phyloP scores from a whole-genome alignment of 2,113 vertebrate species.

The Pseudorectes ferrugineus region DNA sequence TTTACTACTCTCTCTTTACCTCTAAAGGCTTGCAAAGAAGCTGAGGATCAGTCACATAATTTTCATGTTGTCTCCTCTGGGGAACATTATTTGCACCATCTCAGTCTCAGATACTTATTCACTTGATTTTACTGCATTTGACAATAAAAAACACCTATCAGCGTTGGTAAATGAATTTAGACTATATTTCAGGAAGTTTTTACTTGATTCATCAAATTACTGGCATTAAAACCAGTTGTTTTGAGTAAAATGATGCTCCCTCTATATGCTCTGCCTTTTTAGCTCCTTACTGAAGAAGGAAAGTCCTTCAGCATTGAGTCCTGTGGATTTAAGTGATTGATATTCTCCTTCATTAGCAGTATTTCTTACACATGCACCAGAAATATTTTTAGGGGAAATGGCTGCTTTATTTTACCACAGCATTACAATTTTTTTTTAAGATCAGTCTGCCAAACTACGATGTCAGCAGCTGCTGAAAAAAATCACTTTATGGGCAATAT shows the following conservation, averaged over 20 bases:
- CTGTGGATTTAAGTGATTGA: conserved; percentile 47
- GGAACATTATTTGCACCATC: background rate
- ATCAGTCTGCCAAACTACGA: conserved; percentile 11
- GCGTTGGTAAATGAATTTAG: background rate
- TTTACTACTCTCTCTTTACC: background rate
- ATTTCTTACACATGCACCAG: conserved; percentile 42
- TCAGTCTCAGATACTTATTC: background rate
- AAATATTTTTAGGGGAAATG: conserved; percentile 57
- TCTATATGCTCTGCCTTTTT: background rate
- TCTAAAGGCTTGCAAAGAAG: background rate
- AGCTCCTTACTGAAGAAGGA: conserved; percentile 31
- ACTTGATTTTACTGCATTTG: background rate
- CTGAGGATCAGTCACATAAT: background rate
- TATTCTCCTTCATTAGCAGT: conserved; percentile 41
- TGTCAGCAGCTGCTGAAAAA: conserved; percentile 54
- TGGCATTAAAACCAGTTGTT: background rate
- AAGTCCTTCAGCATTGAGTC: conserved; percentile 35
- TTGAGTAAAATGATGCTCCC: background rate
- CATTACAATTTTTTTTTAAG: conserved; percentile 20
- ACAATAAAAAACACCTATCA: background rate
- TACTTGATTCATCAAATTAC: background rate
- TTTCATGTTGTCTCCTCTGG: background rate
- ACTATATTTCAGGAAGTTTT: background rate
- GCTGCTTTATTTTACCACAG: conserved; percentile 46
- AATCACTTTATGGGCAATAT: conserved; percentile 57